A percentile compares a stretch with the other conserved stretches of the same genome.
Evolutionary conservation across 2,888 invertebrate species (phyloP).

Genomic region (Folsomia candida): DNA sequence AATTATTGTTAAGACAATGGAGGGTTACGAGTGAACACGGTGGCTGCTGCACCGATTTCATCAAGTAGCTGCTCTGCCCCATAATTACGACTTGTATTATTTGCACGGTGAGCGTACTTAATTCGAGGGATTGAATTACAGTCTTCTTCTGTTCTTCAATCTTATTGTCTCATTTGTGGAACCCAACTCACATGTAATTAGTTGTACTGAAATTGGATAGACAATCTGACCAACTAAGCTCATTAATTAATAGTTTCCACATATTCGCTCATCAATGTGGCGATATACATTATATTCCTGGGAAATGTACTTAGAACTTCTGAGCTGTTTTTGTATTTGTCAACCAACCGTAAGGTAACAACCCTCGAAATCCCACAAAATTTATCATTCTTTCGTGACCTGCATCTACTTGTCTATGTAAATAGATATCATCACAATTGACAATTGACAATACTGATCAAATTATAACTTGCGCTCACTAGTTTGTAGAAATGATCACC

Average conservation of each 20-base stretch:
- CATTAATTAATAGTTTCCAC: neutral
- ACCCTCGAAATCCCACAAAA: no score
- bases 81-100: conserved; percentile 26
- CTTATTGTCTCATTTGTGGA: conserved; percentile 31
- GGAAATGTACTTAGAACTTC: no score
- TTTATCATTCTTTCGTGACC: no score
- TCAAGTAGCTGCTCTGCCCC: neutral
- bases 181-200: conserved; percentile 27
- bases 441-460: no score
- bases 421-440: no score
- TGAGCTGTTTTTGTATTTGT: no score
- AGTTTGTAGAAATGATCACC: no score
- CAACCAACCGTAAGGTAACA: no score
- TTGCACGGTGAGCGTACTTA: conserved; percentile 26
- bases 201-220: conserved; percentile 3
- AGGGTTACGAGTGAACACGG: neutral
- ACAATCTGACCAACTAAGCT: neutral
- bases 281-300: no score
- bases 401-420: no score
- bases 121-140: conserved; percentile 11
- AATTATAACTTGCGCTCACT: no score
- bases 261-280: neutral
- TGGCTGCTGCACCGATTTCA: conserved; percentile 15
- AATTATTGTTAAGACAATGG: conserved; percentile 2
- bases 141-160: conserved; percentile 13